phyloP scores from a whole-genome alignment of 2,797 vertebrate species.

The Danio choprae region DNA sequence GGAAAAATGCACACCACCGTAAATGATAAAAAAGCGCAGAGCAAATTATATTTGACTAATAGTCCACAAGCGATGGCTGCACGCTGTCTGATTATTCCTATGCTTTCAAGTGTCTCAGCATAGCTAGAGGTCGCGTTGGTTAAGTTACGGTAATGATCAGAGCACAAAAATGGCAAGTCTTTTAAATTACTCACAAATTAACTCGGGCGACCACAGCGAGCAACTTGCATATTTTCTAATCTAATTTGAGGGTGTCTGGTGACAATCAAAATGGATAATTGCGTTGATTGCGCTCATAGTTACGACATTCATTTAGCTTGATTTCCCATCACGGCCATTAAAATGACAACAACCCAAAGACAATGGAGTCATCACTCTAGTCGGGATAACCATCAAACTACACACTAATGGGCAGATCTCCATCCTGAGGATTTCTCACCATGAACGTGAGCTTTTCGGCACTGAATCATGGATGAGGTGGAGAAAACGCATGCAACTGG shows the following conservation, averaged over 20 bases:
- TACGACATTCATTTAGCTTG: constrained; percentile 61
- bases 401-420: constrained; percentile 11
- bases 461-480: not conserved
- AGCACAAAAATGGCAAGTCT: constrained; percentile 50
- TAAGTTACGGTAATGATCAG: constrained; percentile 52
- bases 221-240: constrained; percentile 56
- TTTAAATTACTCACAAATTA: constrained; percentile 56
- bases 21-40: constrained; percentile 32
- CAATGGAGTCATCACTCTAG: constrained; percentile 44
- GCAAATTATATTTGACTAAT: constrained; percentile 54
- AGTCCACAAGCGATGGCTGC: constrained; percentile 33
- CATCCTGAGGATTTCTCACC: constrained; percentile 17
- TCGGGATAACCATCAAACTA: constrained; percentile 32
- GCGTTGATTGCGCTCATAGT: constrained; percentile 54
- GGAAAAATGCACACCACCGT: constrained; percentile 22
- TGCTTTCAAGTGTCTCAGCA: constrained; percentile 36
- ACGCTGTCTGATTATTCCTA: constrained; percentile 43
- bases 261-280: constrained; percentile 63
- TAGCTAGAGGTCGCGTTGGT: constrained; percentile 36
- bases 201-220: constrained; percentile 47
- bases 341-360: constrained; percentile 51
- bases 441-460: not conserved
- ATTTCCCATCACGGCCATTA: constrained; percentile 57
- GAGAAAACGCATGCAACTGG: not conserved
- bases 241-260: constrained; percentile 61